Conservation (phyloP, 2,888 invertebrate species). For the Leptothorax acervorum region DNA sequence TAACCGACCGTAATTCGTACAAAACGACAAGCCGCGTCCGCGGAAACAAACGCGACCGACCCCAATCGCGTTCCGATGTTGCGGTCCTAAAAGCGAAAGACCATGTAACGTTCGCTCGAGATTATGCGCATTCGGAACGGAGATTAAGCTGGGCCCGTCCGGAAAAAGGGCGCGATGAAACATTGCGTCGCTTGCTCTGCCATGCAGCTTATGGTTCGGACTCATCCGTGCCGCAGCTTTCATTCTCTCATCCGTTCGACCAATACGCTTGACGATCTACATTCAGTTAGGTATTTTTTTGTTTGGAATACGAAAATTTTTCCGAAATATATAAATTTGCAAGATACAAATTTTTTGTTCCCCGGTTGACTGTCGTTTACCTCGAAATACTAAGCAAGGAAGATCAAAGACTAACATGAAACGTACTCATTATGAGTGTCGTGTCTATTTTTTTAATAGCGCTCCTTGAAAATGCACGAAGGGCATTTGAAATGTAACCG, state of each 20-base stretch:
- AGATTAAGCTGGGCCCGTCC: conserved; percentile 59
- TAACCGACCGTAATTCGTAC: conserved; percentile 36
- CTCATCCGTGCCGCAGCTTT: conserved; percentile 28
- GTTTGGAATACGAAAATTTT: not conserved
- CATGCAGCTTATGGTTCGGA: conserved; percentile 30
- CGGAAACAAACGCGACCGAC: conserved; percentile 13
- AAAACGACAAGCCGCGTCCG: conserved; percentile 10
- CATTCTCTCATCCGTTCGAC: conserved; percentile 4
- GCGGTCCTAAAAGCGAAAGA: conserved; percentile 36
- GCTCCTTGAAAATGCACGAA: not conserved
- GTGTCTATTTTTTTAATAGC: conserved; percentile 22
- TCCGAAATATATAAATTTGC: not conserved
- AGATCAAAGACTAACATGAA: not conserved
- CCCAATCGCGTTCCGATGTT: conserved; percentile 29
- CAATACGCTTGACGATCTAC: not conserved
- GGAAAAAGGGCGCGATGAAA: conserved; percentile 63
- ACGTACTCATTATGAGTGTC: not conserved
- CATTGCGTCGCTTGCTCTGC: conserved; percentile 40
- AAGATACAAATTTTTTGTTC: not conserved
- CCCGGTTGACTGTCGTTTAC: not conserved
- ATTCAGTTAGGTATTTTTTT: not conserved
- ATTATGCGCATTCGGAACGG: conserved; percentile 56
- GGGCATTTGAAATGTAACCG: not conserved
- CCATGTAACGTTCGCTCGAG: conserved; percentile 49
- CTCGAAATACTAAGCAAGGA: not conserved